A percentile compares a stretch with the other conserved stretches of the same genome.
phyloP scores from a whole-genome alignment of 2,113 vertebrate species.

The Centrocercus urophasianus region DNA sequence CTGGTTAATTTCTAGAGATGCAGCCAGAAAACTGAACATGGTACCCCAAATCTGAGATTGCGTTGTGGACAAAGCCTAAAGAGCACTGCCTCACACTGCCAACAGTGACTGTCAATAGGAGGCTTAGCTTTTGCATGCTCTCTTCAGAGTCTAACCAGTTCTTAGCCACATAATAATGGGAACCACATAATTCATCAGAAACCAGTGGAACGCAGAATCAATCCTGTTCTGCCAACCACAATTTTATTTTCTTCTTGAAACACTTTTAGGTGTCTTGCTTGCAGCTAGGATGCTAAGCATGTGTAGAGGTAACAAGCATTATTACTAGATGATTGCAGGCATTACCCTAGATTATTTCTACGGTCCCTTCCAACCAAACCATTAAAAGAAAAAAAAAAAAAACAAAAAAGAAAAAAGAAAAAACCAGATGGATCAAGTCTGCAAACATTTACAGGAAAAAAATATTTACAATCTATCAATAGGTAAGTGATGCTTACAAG shows the following conservation, averaged over 20 bases:
- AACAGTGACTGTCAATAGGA: neutral
- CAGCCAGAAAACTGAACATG: neutral
- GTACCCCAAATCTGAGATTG: neutral
- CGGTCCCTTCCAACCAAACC: too few species aligned
- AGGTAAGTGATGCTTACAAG: slow-evolving; percentile 11
- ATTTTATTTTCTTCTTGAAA: slow-evolving; percentile 6
- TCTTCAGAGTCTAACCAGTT: neutral
- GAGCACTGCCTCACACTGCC: neutral
- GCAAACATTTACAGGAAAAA: slow-evolving; percentile 11
- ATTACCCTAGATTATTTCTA: too few species aligned
- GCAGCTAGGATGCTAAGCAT: neutral
- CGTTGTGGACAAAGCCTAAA: neutral
- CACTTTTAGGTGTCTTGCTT: neutral
- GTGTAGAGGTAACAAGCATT: neutral
- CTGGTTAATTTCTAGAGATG: neutral
- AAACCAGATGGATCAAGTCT: neutral
- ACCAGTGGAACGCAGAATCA: neutral
- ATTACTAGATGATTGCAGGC: neutral
- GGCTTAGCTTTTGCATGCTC: neutral
- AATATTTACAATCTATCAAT: slow-evolving; percentile 35
- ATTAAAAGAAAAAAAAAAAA: too few species aligned
- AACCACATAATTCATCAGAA: neutral
- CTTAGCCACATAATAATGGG: neutral
- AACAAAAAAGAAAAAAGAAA: too few species aligned
- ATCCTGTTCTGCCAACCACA: neutral